phyloP scores from a whole-genome alignment of 2,113 vertebrate species.

The Saccopteryx bilineata region DNA sequence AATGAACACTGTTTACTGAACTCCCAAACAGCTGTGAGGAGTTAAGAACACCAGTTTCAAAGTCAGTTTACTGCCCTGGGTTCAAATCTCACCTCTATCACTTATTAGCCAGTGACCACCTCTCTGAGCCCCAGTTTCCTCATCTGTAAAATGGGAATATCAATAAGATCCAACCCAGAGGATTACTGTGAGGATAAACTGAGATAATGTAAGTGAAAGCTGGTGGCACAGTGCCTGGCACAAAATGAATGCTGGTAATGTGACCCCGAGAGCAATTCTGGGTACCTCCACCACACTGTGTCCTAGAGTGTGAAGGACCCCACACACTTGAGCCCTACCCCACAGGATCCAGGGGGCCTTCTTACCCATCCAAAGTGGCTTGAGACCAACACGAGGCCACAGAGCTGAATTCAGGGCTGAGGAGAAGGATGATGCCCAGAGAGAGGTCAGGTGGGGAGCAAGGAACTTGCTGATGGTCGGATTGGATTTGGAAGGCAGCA shows the following conservation, averaged over 20 bases:
- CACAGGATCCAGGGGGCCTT: not conserved
- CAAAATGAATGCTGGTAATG: not conserved
- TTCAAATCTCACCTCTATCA: not conserved
- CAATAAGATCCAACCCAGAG: not conserved
- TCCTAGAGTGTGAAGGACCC: not conserved
- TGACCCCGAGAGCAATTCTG: not conserved
- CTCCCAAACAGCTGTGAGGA: not conserved
- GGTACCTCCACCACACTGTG: not conserved
- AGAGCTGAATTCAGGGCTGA: not conserved
- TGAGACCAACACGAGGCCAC: not conserved
- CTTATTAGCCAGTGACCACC: not conserved
- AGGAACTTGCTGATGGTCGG: fast-evolving
- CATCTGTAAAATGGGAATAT: not conserved
- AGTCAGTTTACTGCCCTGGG: not conserved
- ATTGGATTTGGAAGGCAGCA: not conserved
- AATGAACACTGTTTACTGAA: not conserved
- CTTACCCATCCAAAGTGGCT: not conserved
- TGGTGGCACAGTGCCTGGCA: not conserved
- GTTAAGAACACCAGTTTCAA: not conserved
- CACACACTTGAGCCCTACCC: not conserved
- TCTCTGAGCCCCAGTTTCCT: not conserved
- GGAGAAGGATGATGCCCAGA: not conserved
- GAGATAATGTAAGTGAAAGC: not conserved
- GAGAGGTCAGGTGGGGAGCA: not conserved
- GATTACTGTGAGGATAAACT: not conserved